These are phyloP conservation scores for Cybosia mesomella DNA, from an alignment of 2,888 invertebrate species.

Conservation along the genomic window DNA sequence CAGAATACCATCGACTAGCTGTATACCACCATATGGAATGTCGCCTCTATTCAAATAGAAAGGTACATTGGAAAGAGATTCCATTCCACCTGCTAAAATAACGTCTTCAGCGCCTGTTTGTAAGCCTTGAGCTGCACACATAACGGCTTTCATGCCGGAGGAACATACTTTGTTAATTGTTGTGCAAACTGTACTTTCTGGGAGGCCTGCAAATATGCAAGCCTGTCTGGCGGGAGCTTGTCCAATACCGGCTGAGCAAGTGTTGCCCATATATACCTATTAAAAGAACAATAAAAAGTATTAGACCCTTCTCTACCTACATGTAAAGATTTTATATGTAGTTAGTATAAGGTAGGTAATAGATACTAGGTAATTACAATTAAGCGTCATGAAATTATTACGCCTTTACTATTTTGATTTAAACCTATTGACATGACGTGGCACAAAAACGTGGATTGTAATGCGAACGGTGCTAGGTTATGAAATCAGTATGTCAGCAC, in stretches of 20 bases:
- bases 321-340: no score
- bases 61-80: slow-evolving; percentile 99
- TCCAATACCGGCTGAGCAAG: slow-evolving; percentile 93
- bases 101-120: slow-evolving; percentile 96
- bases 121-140: slow-evolving; percentile 96
- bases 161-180: slow-evolving; percentile 99
- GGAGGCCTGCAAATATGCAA: slow-evolving; percentile 96
- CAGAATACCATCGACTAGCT: slow-evolving; percentile 95
- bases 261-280: slow-evolving; percentile 90
- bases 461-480: no score
- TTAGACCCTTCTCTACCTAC: background rate
- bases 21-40: slow-evolving; percentile 96
- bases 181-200: slow-evolving; percentile 95
- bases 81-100: slow-evolving; percentile 99
- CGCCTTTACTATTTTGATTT: no score
- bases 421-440: no score
- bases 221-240: slow-evolving; percentile 99
- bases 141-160: slow-evolving; percentile 98
- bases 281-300: slow-evolving; percentile 26
- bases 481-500: no score
- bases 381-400: no score
- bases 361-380: no score
- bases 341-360: no score
- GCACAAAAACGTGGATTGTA: no score
- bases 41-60: slow-evolving; percentile 96